These are phyloP conservation scores for Melanostoma mellinum DNA, from an alignment of 2,888 invertebrate species.

Conservation along the genomic window DNA sequence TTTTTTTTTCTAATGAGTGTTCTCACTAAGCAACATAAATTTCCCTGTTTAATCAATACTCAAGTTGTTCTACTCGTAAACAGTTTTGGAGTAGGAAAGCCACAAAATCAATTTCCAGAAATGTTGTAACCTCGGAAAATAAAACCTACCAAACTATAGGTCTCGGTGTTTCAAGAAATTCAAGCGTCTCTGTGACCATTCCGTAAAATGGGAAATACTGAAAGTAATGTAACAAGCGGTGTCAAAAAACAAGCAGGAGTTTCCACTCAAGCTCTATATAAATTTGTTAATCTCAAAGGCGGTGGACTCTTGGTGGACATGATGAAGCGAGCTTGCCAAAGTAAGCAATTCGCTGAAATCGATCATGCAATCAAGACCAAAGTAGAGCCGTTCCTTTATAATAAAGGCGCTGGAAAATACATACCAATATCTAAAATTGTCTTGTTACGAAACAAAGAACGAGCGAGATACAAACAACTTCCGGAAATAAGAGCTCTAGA, in stretches of 20 bases:
- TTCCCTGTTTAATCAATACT: conserved; percentile 19
- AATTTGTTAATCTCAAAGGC: conserved; percentile 95
- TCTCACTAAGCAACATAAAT: conserved; percentile 22
- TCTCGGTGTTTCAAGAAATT: background rate
- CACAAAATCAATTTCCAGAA: background rate
- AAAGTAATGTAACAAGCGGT: conserved; percentile 95
- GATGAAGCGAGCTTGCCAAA: conserved; percentile 95
- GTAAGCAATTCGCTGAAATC: conserved; percentile 94
- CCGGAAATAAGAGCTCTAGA: conserved; percentile 90
- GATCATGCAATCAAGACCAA: conserved; percentile 96
- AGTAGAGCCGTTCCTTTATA: conserved; percentile 95
- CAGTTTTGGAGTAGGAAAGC: background rate
- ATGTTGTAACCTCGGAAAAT: conserved; percentile 2
- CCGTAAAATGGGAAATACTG: conserved; percentile 89
- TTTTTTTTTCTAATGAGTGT: background rate
- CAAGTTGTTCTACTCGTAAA: conserved; percentile 9
- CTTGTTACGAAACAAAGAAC: conserved; percentile 92
- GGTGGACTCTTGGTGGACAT: conserved; percentile 96
- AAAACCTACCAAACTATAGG: background rate
- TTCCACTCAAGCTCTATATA: conserved; percentile 92
- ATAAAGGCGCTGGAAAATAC: conserved; percentile 94
- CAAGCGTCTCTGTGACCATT: background rate
- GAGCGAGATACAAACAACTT: conserved; percentile 90
- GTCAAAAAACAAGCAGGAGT: conserved; percentile 97
- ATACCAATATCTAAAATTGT: conserved; percentile 95